A percentile compares a stretch with the other conserved stretches of the same genome.
Conservation (phyloP, 1,140 invertebrate genomes). For the Linepithema humile region DNA sequence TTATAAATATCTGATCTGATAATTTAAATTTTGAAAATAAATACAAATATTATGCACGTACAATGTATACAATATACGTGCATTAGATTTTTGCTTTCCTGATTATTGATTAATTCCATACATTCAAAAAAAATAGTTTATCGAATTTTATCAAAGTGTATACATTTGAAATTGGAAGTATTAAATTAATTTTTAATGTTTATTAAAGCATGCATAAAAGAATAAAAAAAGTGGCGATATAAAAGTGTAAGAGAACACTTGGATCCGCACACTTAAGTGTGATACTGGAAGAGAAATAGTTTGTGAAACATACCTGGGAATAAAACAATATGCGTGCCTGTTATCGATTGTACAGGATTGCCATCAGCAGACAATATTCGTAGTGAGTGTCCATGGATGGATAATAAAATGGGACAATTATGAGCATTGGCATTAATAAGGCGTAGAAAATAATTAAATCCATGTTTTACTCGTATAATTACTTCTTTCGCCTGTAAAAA, state of each 20-base stretch:
- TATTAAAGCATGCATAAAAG: too few species aligned
- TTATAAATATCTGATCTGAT: too few species aligned
- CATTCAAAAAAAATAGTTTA: neutral
- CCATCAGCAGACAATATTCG: conserved; percentile 85
- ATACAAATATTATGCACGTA: too few species aligned
- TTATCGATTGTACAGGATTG: conserved; percentile 84
- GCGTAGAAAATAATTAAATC: conserved; percentile 65
- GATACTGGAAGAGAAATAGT: neutral
- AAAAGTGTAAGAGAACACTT: neutral
- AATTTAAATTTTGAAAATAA: too few species aligned
- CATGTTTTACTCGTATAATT: conserved; percentile 55
- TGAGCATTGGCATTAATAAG: conserved; percentile 73
- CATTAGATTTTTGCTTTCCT: neutral
- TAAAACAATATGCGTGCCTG: conserved; percentile 74
- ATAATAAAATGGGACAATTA: conserved; percentile 85
- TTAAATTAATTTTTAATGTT: too few species aligned
- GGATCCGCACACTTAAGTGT: neutral
- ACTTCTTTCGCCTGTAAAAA: conserved; percentile 45
- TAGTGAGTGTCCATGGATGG: conserved; percentile 84
- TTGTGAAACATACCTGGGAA: conserved; percentile 72
- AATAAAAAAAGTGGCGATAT: too few species aligned
- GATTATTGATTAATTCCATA: neutral
- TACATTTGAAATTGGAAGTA: too few species aligned
- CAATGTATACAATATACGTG: conserved; percentile 58
- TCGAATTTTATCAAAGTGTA: neutral